A percentile compares a stretch with the other conserved stretches of the same genome.
Conservation (phyloP, 1,140 invertebrate species). For the Nilaparvata lugens region DNA sequence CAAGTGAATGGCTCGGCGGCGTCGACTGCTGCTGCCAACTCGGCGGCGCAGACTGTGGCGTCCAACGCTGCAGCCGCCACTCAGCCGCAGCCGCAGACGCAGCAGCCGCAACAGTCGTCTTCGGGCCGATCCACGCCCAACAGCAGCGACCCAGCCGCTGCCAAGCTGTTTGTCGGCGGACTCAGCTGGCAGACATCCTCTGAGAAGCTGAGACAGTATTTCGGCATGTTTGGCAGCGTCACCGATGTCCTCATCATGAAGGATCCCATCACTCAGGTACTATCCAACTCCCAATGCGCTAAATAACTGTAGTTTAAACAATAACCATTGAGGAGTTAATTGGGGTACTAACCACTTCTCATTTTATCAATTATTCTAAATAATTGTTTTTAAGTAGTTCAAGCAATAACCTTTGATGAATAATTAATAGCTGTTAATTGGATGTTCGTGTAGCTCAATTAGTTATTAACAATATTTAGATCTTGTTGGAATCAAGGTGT, state of each 20-base stretch:
- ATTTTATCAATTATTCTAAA: too few relatives aligned
- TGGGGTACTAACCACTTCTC: too few relatives aligned
- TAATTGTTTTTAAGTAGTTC: too few relatives aligned
- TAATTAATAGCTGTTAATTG: too few relatives aligned
- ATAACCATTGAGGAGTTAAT: too few relatives aligned
- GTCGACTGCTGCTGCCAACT: conserved; percentile 21
- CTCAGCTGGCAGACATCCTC: conserved; percentile 86
- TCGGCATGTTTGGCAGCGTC: conserved; percentile 82
- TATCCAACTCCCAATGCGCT: too few relatives aligned
- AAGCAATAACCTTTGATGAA: too few relatives aligned
- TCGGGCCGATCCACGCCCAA: conserved; percentile 33
- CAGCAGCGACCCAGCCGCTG: conserved; percentile 60
- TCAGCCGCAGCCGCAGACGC: conserved; percentile 13
- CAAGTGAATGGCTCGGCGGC: conserved; percentile 25
- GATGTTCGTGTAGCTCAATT: too few relatives aligned
- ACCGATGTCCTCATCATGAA: conserved; percentile 92
- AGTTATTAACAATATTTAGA: too few relatives aligned
- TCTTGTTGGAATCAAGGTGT: too few relatives aligned
- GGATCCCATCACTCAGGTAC: conserved; percentile 85
- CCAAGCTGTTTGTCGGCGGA: conserved; percentile 83
- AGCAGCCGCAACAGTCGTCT: conserved; percentile 30
- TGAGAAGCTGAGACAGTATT: conserved; percentile 82
- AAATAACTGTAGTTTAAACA: too few relatives aligned
- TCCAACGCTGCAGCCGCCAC: conserved; percentile 3
- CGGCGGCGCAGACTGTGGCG: conserved; percentile 24